Evolutionary conservation across 2,888 invertebrate species (phyloP).

Genomic region (Pandemis heparana): DNA sequence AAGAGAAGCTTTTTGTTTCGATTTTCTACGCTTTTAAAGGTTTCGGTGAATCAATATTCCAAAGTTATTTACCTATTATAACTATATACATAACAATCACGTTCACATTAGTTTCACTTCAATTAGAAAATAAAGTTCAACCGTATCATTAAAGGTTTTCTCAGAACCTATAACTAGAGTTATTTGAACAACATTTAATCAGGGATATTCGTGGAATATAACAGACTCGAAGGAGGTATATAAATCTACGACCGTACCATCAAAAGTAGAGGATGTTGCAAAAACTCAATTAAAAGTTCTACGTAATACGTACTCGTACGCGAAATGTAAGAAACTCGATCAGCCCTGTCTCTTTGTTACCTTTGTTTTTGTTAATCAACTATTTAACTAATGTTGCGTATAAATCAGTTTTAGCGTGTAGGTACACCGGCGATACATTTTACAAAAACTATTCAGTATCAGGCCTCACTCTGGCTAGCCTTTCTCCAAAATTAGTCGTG

Average conservation of each 20-base stretch:
- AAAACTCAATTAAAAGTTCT: conserved; percentile 75
- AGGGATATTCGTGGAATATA: neutral
- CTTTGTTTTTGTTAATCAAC: conserved; percentile 44
- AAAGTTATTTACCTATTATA: too few species aligned
- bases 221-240: conserved; percentile 3
- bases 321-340: conserved; percentile 50
- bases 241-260: conserved; percentile 15
- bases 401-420: neutral
- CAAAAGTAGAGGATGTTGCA: conserved; percentile 57
- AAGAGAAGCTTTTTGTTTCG: too few species aligned
- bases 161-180: neutral
- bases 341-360: conserved; percentile 47
- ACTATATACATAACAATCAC: too few species aligned
- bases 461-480: too few species aligned
- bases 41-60: too few species aligned
- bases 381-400: conserved; percentile 12
- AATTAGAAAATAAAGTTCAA: neutral
- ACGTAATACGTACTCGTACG: conserved; percentile 58
- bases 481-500: too few species aligned
- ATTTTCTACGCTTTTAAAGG: too few species aligned
- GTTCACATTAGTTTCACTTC: neutral
- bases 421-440: too few species aligned
- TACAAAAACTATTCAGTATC: too few species aligned
- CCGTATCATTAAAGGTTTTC: neutral
- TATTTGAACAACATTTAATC: neutral